A percentile compares a stretch with the other conserved stretches of the same genome.
Evolutionary conservation across 2,797 vertebrate genomes (phyloP).

Genomic region (Peromyscus aztecus): DNA sequence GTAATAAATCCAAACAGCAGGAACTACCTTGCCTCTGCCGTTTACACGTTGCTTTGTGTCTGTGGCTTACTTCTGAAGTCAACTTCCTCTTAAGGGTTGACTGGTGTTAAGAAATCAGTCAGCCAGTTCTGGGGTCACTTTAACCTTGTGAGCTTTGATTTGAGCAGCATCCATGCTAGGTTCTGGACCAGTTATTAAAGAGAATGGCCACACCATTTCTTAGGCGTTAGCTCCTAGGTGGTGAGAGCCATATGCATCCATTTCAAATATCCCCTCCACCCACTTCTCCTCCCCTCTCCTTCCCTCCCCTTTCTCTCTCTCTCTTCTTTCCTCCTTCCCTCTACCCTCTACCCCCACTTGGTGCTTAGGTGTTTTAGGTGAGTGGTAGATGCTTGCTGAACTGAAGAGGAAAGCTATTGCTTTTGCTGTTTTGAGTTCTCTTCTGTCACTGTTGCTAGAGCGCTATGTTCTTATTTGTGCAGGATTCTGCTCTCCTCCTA

Average conservation of each 20-base stretch:
- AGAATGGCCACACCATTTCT: background rate
- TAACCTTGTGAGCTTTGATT: background rate
- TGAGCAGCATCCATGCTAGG: background rate
- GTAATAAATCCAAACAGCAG: background rate
- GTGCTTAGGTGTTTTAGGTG: background rate
- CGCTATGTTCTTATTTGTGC: background rate
- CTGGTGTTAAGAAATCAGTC: conserved; percentile 28
- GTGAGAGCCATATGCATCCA: background rate
- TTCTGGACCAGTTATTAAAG: background rate
- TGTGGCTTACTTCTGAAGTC: conserved; percentile 52
- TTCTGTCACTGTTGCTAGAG: background rate
- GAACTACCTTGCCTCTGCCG: background rate
- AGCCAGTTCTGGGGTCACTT: background rate
- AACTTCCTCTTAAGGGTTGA: background rate
- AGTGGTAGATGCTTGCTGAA: background rate
- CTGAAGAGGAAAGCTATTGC: background rate
- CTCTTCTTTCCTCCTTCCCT: accelerated
- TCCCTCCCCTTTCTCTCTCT: too few species aligned
- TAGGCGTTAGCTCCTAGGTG: background rate
- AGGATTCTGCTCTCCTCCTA: background rate
- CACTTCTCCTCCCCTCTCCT: background rate
- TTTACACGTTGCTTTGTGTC: conserved; percentile 32
- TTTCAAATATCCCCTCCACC: background rate
- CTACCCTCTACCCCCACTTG: background rate
- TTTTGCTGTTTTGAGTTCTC: background rate